Base-by-base conservation (phyloP, 2,888 invertebrate genomes). In the Cephus pygmeus region DNA sequence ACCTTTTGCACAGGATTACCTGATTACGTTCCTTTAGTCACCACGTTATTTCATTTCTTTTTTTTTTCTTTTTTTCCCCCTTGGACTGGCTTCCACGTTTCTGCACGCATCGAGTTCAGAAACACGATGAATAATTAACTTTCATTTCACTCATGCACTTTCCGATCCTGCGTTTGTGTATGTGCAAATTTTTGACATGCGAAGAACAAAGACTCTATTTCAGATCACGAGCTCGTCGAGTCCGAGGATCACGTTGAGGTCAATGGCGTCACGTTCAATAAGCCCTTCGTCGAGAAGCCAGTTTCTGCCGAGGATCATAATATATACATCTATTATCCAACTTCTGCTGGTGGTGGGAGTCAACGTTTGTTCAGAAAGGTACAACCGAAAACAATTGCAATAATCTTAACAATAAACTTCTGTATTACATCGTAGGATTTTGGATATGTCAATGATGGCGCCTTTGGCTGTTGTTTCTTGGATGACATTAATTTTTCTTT, bases 251-350 rank as follows among this genome's bases (percentile, higher is more conserved):
- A 98, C 87, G 98, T 99, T 4, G 99, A 99, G 92, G 98, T 99
- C 74, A 98, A 98, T 90, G 98, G 98, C 11, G 95, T 97, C 36
- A 96, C 96, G 34, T 99, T 99, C 90, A 98, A 98, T 90, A 99
- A 99, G 90, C 99, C 99, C 0, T 99, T 99, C 92, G 99, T 99
- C 33, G 99, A 99, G 93, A 99, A 99, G 91, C 99, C 99, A 0
- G 97, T 99, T 11, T 98, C 98, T 34, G 99, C 99, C 0, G 99
- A 99, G 92, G 99, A 99, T 92, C 99, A 99, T 92, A 99, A 99
- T 92, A 98, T 99, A 90, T 99, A 99, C 91, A 99, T 99, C 87
- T 99, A 99, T 92, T 99, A 99, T 92, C 99, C 99, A 0, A 98
- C 98, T 23, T 98, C 98, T 1, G 99, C 99, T 3, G 99, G 98